phyloP scores from a whole-genome alignment of 2,797 vertebrate genomes.

The Arctocebus calabarensis region DNA sequence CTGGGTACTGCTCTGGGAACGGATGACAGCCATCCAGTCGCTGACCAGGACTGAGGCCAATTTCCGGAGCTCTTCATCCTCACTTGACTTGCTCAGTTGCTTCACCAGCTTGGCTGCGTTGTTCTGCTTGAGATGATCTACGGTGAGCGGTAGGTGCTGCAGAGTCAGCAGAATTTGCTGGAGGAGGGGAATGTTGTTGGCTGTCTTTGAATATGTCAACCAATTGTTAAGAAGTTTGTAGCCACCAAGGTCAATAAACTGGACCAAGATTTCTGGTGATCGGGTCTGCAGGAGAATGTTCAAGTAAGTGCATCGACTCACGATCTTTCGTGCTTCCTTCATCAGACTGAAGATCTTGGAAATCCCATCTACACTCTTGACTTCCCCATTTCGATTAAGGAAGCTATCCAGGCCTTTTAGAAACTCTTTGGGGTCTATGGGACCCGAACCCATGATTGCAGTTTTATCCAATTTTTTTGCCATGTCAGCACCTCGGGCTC shows the following conservation, averaged over 20 bases:
- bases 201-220: constrained; percentile 95
- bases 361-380: constrained; percentile 95
- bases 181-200: constrained; percentile 94
- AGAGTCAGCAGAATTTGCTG: constrained; percentile 96
- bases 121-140: constrained; percentile 98
- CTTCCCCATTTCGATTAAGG: constrained; percentile 95
- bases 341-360: constrained; percentile 96
- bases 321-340: constrained; percentile 98
- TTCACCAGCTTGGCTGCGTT: constrained; percentile 99
- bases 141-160: constrained; percentile 96
- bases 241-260: constrained; percentile 96
- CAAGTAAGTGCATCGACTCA: constrained; percentile 97
- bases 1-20: constrained; percentile 93
- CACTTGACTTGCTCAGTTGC: constrained; percentile 95
- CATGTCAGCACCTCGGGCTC: constrained; percentile 91
- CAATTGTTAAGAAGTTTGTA: constrained; percentile 96
- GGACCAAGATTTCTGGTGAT: constrained; percentile 93
- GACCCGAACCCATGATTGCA: constrained; percentile 93
- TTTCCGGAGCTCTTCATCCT: constrained; percentile 94
- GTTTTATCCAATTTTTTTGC: constrained; percentile 94
- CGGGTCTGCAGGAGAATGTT: constrained; percentile 97
- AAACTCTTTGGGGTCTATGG: constrained; percentile 96
- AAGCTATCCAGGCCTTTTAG: constrained; percentile 95
- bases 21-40: constrained; percentile 97
- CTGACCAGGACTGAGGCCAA: constrained; percentile 94